Evolutionary conservation across 2,888 invertebrate genomes (phyloP).

Genomic region (Caenorhabditis sp.): DNA sequence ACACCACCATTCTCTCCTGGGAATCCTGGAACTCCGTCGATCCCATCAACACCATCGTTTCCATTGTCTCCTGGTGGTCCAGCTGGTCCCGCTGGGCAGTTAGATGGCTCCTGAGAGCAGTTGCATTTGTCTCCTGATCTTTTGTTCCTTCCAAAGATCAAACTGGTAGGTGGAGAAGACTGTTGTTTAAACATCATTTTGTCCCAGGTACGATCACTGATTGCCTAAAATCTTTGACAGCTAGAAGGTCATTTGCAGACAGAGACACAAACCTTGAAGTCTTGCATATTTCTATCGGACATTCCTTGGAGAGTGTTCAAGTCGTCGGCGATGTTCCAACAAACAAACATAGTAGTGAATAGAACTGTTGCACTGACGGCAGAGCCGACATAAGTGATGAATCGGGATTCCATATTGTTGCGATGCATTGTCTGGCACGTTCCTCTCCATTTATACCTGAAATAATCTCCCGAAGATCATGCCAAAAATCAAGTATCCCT

Average conservation of each 20-base stretch:
- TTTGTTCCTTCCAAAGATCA: conserved; percentile 66
- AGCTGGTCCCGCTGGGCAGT: conserved; percentile 68
- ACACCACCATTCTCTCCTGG: conserved; percentile 49
- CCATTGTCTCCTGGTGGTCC: conserved; percentile 69
- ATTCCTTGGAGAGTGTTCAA: conserved; percentile 67
- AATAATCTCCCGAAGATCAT: conserved; percentile 38
- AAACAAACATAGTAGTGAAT: conserved; percentile 57
- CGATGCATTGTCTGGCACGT: conserved; percentile 9
- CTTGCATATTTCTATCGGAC: conserved; percentile 65
- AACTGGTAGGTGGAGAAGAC: conserved; percentile 6
- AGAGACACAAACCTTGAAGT: conserved; percentile 57
- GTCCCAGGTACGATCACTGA: conserved; percentile 69
- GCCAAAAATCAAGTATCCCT: conserved; percentile 37
- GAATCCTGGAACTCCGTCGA: conserved; percentile 62
- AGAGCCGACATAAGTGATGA: conserved; percentile 56
- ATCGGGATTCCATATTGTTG: conserved; percentile 52
- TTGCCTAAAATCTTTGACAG: conserved; percentile 50
- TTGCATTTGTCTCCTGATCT: conserved; percentile 62
- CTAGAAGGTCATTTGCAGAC: conserved; percentile 26
- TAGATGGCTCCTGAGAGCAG: conserved; percentile 56
- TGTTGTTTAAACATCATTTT: conserved; percentile 67
- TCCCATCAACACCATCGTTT: conserved; percentile 61
- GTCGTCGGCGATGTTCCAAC: conserved; percentile 67
- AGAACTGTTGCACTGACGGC: conserved; percentile 63
- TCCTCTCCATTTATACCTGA: conserved; percentile 27